These are phyloP conservation scores for Zosterops pallidus DNA, from an alignment of 2,113 vertebrate species.

Conservation along the genomic window DNA sequence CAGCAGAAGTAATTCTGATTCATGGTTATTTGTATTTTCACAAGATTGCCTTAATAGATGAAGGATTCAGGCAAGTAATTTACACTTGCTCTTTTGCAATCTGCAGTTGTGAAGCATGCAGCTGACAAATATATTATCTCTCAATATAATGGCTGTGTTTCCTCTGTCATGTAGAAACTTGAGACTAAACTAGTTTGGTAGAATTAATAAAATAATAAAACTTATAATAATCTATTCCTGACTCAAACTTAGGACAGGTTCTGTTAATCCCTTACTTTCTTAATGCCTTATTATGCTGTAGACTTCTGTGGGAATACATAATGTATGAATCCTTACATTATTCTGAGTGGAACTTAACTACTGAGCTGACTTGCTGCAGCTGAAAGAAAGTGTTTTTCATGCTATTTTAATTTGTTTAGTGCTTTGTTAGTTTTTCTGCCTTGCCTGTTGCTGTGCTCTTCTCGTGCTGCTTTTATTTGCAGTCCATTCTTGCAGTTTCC, in stretches of 20 bases:
- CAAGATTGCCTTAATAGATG: not conserved
- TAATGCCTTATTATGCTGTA: not conserved
- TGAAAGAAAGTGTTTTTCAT: not conserved
- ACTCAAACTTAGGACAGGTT: not conserved
- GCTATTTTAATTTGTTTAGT: not conserved
- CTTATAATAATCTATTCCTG: not conserved
- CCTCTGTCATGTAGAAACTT: not conserved
- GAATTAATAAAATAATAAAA: not conserved
- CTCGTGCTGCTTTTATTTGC: not conserved
- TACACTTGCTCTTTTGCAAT: not conserved
- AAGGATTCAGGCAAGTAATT: not conserved
- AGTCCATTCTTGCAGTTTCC: conserved; percentile 42
- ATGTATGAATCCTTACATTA: not conserved
- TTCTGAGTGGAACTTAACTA: not conserved
- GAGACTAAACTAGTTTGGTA: not conserved
- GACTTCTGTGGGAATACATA: not conserved
- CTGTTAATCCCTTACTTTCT: not conserved
- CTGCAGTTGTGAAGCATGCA: not conserved
- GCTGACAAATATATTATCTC: not conserved
- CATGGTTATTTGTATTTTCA: not conserved
- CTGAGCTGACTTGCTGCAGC: not conserved
- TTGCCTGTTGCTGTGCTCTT: not conserved
- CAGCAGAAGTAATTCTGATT: not conserved
- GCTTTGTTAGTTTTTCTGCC: not conserved
- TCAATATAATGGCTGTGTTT: not conserved